These are phyloP conservation scores for Chrysogorgia sp. DNA, from an alignment of 92 coral and sea anemone genomes.

Conservation along the genomic window DNA sequence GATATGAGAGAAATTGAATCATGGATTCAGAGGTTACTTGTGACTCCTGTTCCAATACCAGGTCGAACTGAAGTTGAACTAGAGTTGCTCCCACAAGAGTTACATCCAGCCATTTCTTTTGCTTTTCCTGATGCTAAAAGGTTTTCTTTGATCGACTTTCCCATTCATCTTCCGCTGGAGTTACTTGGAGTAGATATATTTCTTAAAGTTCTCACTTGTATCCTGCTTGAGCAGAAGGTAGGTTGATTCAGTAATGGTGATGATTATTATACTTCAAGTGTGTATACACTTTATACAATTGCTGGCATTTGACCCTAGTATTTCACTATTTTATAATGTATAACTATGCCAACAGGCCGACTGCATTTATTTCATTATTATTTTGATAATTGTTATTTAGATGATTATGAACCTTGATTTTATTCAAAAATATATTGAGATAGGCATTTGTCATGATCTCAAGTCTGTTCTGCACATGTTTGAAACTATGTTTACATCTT, in stretches of 20 bases:
- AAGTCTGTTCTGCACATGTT: too few relatives aligned
- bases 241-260: slow-evolving; percentile 5
- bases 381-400: too few relatives aligned
- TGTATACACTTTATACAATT: background rate
- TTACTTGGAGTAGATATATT: slow-evolving; percentile 97
- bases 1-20: slow-evolving; percentile 95
- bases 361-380: too few relatives aligned
- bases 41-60: slow-evolving; percentile 88
- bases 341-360: too few relatives aligned
- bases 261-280: background rate
- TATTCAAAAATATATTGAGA: background rate
- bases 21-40: slow-evolving; percentile 86
- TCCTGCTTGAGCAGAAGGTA: slow-evolving; percentile 97
- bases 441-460: too few relatives aligned
- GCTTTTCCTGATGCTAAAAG: slow-evolving; percentile 83
- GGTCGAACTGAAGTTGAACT: slow-evolving; percentile 88
- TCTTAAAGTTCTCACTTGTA: slow-evolving; percentile 92
- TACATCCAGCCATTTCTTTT: slow-evolving; percentile 82
- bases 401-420: too few relatives aligned
- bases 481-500: too few relatives aligned
- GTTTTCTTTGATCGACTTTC: slow-evolving; percentile 91
- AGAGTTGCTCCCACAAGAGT: slow-evolving; percentile 73
- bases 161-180: slow-evolving; percentile 96
- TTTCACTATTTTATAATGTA: too few relatives aligned
- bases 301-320: background rate